A percentile compares a stretch with the other conserved stretches of the same genome.
These are phyloP conservation scores for Sycophaga agraensis DNA, from an alignment of 1,140 invertebrate genomes.

Conservation along the genomic window DNA sequence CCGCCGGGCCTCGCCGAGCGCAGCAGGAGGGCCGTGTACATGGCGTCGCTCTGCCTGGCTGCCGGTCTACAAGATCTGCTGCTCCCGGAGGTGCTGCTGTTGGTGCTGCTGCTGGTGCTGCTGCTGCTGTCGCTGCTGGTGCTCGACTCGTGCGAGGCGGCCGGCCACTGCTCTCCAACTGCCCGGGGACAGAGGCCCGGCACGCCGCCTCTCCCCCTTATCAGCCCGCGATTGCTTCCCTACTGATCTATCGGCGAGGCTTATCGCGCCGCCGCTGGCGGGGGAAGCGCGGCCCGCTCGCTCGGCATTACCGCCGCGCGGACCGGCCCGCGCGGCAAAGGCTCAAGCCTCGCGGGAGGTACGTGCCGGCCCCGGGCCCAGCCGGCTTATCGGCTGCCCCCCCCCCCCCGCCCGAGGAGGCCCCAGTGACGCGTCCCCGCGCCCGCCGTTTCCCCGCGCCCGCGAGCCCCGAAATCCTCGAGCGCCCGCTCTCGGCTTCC, in stretches of 20 bases:
- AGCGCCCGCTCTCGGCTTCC: not conserved
- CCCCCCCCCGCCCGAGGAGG: too few relatives aligned
- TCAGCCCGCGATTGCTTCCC: not conserved
- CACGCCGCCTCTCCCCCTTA: not conserved
- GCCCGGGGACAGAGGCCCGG: too few relatives aligned
- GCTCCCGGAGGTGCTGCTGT: not conserved
- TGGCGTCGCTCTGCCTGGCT: not conserved
- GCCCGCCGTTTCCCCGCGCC: not conserved
- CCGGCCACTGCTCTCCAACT: not conserved
- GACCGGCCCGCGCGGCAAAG: too few relatives aligned
- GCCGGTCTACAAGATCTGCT: not conserved
- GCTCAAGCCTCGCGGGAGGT: too few relatives aligned
- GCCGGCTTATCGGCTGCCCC: too few relatives aligned
- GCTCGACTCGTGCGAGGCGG: too few relatives aligned
- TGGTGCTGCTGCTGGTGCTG: too few relatives aligned
- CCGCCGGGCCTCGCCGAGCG: conserved; percentile 1
- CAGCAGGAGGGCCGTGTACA: conserved; percentile 15
- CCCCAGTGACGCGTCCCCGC: too few relatives aligned
- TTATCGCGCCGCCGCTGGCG: not conserved
- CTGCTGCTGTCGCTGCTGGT: too few relatives aligned
- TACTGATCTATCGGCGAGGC: too few relatives aligned
- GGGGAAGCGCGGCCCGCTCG: not conserved
- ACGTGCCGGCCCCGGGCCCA: too few relatives aligned
- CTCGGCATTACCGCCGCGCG: not conserved
- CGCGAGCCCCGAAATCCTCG: not conserved